These are phyloP conservation scores for Passerculus sandwichensis DNA, from an alignment of 2,797 vertebrate species.

Conservation along the genomic window DNA sequence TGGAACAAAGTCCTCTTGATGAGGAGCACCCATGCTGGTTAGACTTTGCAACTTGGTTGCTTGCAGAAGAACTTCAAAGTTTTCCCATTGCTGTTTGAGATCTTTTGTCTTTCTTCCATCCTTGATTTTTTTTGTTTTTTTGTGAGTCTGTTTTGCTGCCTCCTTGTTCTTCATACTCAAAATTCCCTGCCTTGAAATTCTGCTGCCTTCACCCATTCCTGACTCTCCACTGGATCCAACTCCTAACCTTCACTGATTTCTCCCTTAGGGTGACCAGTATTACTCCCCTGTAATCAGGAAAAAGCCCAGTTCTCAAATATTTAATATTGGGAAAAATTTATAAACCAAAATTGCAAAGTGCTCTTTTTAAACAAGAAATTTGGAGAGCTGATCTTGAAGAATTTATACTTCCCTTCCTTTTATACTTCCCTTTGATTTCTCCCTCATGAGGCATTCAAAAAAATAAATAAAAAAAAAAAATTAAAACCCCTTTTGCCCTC, in stretches of 20 bases:
- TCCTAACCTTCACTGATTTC: neutral
- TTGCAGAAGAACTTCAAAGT: neutral
- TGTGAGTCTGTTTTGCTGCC: neutral
- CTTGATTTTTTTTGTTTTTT: neutral
- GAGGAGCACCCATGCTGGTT: neutral
- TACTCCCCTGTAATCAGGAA: neutral
- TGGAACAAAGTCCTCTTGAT: neutral
- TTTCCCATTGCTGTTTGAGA: neutral
- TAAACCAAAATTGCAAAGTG: neutral
- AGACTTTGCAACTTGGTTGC: neutral
- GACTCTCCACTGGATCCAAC: rapidly evolving
- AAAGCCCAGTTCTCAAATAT: neutral
- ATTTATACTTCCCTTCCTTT: neutral
- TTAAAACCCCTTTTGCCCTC: rapidly evolving
- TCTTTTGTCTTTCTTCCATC: neutral
- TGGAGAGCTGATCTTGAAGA: neutral
- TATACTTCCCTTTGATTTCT: neutral
- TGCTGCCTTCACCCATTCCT: neutral
- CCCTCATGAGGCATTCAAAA: neutral
- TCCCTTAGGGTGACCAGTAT: neutral
- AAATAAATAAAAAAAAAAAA: neutral
- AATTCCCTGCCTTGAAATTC: neutral
- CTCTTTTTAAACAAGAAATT: neutral
- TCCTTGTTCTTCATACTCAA: neutral
- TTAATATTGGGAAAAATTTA: neutral